A percentile compares a stretch with the other conserved stretches of the same genome.
phyloP scores from a whole-genome alignment of 2,113 vertebrate genomes.

The Callipepla squamata region DNA sequence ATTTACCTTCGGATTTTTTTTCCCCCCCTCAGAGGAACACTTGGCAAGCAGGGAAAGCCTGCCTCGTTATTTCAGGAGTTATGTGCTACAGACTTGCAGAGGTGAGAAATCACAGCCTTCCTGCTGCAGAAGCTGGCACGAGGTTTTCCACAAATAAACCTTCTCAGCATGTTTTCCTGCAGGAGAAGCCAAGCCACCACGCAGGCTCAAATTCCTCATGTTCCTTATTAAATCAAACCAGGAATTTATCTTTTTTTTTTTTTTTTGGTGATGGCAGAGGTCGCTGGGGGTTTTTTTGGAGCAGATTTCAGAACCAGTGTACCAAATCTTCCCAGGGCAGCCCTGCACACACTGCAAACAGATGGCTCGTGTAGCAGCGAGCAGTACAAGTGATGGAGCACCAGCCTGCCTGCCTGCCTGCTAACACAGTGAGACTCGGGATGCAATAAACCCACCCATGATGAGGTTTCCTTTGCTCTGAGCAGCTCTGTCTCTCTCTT shows the following conservation, averaged over 20 bases:
- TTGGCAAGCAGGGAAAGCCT: fast-evolving
- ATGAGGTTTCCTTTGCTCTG: constrained; percentile 1
- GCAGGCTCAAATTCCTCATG: constrained; percentile 1
- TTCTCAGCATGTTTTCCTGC: background rate
- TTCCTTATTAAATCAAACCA: background rate
- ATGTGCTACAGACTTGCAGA: background rate
- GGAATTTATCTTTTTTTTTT: background rate
- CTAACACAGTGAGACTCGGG: background rate
- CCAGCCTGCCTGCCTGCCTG: background rate
- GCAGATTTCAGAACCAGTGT: background rate
- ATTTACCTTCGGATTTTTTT: background rate
- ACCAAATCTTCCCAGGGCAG: background rate
- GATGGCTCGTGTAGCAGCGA: background rate
- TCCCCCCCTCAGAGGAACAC: background rate
- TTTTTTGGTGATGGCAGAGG: no score
- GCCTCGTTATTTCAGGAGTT: background rate
- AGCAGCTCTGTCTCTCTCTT: background rate
- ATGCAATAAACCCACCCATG: background rate
- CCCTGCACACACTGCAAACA: fast-evolving
- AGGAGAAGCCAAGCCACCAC: background rate
- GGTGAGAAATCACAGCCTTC: background rate
- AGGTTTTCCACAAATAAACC: background rate
- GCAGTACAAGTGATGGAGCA: background rate
- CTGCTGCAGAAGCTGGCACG: fast-evolving
- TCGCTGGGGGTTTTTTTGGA: background rate